Evolutionary conservation across 2,113 vertebrate species (phyloP).

Genomic region (Entomyzon cyanotis): DNA sequence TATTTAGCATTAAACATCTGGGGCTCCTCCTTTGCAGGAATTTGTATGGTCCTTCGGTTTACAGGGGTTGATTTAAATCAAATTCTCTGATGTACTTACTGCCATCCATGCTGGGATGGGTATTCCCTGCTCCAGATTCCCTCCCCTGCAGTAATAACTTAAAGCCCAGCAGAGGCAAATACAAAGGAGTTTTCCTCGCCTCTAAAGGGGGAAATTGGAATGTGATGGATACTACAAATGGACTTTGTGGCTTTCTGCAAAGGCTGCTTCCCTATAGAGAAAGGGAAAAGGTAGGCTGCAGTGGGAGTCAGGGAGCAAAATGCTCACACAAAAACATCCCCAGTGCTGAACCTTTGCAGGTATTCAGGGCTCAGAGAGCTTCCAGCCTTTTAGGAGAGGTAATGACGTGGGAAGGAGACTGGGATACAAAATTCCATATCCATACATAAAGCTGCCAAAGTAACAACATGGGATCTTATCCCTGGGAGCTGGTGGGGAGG

Average conservation of each 20-base stretch:
- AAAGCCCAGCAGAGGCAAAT: not conserved
- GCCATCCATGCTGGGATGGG: rapidly evolving
- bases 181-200: not conserved
- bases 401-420: not conserved
- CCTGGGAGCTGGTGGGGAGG: rapidly evolving
- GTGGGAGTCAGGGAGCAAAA: not conserved
- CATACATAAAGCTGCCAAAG: not conserved
- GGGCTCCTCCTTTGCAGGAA: not conserved
- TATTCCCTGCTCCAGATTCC: not conserved
- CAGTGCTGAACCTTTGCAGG: not conserved
- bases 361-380: not conserved
- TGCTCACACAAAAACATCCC: not conserved
- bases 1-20: not conserved
- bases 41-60: not conserved
- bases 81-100: not conserved
- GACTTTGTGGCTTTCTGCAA: not conserved
- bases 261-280: not conserved
- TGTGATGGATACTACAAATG: not conserved
- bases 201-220: not conserved
- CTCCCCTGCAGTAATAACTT: rapidly evolving
- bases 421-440: not conserved
- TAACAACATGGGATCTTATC: not conserved
- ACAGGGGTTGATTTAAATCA: not conserved
- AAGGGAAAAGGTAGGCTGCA: not conserved
- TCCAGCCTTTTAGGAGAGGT: not conserved